Evolutionary conservation across 2,797 vertebrate species (phyloP).

Genomic region (Ciconia nigra): DNA sequence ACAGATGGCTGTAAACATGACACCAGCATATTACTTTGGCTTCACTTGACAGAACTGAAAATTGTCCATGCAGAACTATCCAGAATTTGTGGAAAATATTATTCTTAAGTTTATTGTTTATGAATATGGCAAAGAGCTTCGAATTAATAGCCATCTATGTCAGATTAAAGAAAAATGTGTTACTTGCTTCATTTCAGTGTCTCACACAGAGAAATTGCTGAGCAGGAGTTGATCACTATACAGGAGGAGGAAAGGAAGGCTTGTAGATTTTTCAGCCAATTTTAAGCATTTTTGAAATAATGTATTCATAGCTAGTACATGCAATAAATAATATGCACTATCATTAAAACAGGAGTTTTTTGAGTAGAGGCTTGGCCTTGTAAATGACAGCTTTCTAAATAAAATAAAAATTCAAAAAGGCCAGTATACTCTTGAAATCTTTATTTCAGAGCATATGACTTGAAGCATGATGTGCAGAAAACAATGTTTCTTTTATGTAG

Average conservation of each 20-base stretch:
- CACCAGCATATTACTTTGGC: constrained; percentile 56
- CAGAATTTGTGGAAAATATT: constrained; percentile 57
- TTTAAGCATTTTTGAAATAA: constrained; percentile 37
- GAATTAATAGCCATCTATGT: constrained; percentile 59
- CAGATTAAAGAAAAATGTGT: constrained; percentile 53
- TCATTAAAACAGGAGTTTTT: neutral
- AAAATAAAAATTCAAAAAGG: constrained; percentile 18
- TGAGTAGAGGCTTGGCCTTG: neutral
- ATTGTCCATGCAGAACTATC: constrained; percentile 63
- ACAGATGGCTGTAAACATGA: constrained; percentile 67
- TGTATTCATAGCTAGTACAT: constrained; percentile 17
- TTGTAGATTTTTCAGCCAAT: constrained; percentile 26
- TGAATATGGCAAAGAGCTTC: constrained; percentile 51
- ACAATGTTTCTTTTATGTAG: neutral
- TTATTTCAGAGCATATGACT: neutral
- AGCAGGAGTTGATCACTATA: constrained; percentile 1
- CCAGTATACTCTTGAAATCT: neutral
- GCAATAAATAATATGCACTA: constrained; percentile 60
- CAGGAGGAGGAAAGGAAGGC: neutral
- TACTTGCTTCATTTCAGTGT: constrained; percentile 23
- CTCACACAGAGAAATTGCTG: constrained; percentile 30
- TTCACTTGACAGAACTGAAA: constrained; percentile 73
- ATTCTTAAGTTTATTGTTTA: constrained; percentile 60
- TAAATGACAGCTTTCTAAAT: constrained; percentile 28
- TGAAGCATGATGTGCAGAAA: neutral